These are phyloP conservation scores for Lissocephala sabroskyi DNA, from an alignment of 2,888 invertebrate species.

Conservation along the genomic window DNA sequence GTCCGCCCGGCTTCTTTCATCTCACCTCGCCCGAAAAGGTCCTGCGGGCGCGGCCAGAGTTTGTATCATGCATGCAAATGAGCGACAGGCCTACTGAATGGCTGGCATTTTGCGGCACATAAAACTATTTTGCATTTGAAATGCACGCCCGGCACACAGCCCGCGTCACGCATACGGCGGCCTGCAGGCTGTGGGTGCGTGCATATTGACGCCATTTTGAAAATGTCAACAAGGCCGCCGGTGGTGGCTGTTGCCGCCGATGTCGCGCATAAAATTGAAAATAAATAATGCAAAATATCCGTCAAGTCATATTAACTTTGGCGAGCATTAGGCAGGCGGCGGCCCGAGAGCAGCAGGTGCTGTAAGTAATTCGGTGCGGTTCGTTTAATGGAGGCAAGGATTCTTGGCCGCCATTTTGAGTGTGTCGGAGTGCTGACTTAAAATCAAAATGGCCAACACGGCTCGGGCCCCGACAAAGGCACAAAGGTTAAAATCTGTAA, in stretches of 20 bases:
- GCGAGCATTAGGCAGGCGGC: too few species aligned
- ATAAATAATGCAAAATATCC: conserved; percentile 42
- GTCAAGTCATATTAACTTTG: conserved; percentile 5
- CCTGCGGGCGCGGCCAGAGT: not conserved
- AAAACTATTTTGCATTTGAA: conserved; percentile 58
- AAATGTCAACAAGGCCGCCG: not conserved
- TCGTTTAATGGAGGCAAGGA: too few species aligned
- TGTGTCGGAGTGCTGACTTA: too few species aligned
- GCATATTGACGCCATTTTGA: conserved; percentile 3
- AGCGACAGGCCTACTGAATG: conserved; percentile 35
- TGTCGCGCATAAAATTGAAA: conserved; percentile 29
- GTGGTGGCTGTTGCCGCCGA: conserved; percentile 16
- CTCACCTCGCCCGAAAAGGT: not conserved
- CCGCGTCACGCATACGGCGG: conserved; percentile 26
- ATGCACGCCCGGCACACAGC: conserved; percentile 31
- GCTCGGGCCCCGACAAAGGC: conserved; percentile 3
- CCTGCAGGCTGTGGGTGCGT: conserved; percentile 8
- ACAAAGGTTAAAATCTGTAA: conserved; percentile 40
- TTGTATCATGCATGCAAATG: conserved; percentile 46
- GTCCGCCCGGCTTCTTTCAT: not conserved
- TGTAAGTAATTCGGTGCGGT: too few species aligned
- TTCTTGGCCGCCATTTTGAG: too few species aligned
- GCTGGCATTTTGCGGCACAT: conserved; percentile 37
- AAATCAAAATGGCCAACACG: conserved; percentile 23
- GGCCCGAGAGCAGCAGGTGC: too few species aligned